Conservation (phyloP, 2,797 vertebrate species). For the Myotis findleyi region DNA sequence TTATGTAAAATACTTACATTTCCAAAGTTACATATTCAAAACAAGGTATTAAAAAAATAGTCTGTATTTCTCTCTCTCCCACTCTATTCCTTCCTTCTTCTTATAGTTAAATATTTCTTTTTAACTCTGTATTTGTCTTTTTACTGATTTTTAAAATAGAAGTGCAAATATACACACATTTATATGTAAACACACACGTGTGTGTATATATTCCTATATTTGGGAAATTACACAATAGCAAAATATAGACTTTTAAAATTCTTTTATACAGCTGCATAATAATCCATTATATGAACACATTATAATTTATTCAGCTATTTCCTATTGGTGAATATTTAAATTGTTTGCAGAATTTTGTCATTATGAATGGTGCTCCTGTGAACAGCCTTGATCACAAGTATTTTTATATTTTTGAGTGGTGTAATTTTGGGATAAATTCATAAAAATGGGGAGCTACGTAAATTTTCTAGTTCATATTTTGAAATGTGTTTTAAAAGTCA, state of each 20-base stretch:
- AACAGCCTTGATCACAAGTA: not conserved
- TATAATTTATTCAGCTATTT: not conserved
- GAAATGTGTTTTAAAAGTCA: conserved; percentile 31
- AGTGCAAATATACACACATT: not conserved
- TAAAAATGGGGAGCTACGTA: not conserved
- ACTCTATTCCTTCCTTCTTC: not conserved
- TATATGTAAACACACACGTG: not conserved
- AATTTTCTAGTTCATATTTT: conserved; percentile 3
- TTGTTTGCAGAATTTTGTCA: not conserved
- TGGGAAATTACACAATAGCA: not conserved
- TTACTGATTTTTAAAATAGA: not conserved
- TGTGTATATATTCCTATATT: not conserved
- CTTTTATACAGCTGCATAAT: not conserved
- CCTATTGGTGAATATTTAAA: not conserved
- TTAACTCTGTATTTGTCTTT: not conserved
- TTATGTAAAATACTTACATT: not conserved
- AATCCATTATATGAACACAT: not conserved
- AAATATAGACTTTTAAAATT: not conserved
- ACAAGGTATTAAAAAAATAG: not conserved
- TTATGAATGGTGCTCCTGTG: not conserved
- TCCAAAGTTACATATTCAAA: not conserved
- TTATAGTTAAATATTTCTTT: not conserved
- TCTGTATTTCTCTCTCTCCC: not conserved
- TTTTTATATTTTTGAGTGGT: not conserved
- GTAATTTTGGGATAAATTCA: not conserved